Base-by-base conservation (phyloP, 2,113 vertebrate species). In the Peromyscus polionotus region DNA sequence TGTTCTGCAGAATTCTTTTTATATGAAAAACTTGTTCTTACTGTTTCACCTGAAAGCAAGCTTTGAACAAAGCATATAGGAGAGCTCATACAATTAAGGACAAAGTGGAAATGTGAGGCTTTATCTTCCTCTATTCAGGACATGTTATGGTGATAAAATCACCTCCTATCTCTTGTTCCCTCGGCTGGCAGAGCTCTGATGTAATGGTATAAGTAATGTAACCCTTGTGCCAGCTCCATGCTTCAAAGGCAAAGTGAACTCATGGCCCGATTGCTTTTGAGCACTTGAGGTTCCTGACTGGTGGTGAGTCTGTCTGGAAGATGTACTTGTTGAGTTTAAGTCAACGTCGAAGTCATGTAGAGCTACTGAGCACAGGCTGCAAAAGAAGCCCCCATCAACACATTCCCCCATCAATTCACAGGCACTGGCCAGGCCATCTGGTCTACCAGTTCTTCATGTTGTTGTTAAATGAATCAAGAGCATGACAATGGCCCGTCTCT, bases 141-240 rank as follows among this genome's bases (percentile, higher is more conserved):
- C 75, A 67, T 28, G 24, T 79, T 96, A 96, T 96, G 57, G 63
- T 89, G 89, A 90, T 80, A 90, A 81, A 73, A 45, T 57, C 39
- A 57, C 51, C 39, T 72, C 87, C 26, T 42, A 63, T 91, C n/a
- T 24, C 3, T 91, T 81, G 31, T 73, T 90, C 57, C 79, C 5
- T 20, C 63, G 48, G 17, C 87, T 42, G 70, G 20, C 28, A 93
- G 61, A 80, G 67, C 72, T 10, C 12, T 93, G 90, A 39, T 88
- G n/a, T 93, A 80, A 54, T 48, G 26, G 33, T 48, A 42, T 72
- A 93, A 83, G n/a, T 48, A 89, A 81, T 1, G n/a, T 48, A 89
- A 81, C 1, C 54, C 24, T 68, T 95, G 86, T n/a, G 67, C 31
- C 42, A 90, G 79, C 36, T 94, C 51, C 67, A 42, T 39, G 80